These are phyloP conservation scores for Hypercompe scribonia DNA, from an alignment of 2,888 invertebrate species.

Conservation along the genomic window DNA sequence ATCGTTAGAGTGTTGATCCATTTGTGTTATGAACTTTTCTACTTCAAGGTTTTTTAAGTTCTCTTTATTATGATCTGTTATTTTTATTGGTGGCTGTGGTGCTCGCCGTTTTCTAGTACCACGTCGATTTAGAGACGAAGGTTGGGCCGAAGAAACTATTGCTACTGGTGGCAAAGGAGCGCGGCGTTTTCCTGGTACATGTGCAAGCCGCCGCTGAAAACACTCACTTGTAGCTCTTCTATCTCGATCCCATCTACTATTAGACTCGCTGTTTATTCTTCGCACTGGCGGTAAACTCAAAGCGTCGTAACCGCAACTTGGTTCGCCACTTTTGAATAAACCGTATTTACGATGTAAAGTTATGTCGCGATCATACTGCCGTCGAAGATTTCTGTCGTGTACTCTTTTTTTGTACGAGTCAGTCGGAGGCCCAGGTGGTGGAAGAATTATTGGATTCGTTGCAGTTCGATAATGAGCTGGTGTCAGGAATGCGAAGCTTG, in stretches of 20 bases:
- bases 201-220: conserved; percentile 87
- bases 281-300: conserved; percentile 71
- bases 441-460: conserved; percentile 72
- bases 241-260: conserved; percentile 66
- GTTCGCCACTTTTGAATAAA: conserved; percentile 68
- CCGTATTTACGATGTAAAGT: conserved; percentile 90
- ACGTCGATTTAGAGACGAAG: conserved; percentile 60
- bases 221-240: conserved; percentile 89
- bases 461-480: conserved; percentile 83
- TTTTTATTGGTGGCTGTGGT: conserved; percentile 82
- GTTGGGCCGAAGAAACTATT: conserved; percentile 65
- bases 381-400: conserved; percentile 86
- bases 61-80: conserved; percentile 53
- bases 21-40: conserved; percentile 44
- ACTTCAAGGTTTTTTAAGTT: conserved; percentile 38
- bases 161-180: conserved; percentile 90
- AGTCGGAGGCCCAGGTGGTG: conserved; percentile 86
- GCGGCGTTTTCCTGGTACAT: conserved; percentile 92
- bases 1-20: conserved; percentile 54
- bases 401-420: conserved; percentile 88
- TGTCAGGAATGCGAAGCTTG: conserved; percentile 90
- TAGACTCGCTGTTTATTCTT: conserved; percentile 46
- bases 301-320: conserved; percentile 70
- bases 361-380: conserved; percentile 87
- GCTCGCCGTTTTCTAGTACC: conserved; percentile 83